Evolutionary conservation across 2,113 vertebrate species (phyloP).

Genomic region (Crotalus tigris): DNA sequence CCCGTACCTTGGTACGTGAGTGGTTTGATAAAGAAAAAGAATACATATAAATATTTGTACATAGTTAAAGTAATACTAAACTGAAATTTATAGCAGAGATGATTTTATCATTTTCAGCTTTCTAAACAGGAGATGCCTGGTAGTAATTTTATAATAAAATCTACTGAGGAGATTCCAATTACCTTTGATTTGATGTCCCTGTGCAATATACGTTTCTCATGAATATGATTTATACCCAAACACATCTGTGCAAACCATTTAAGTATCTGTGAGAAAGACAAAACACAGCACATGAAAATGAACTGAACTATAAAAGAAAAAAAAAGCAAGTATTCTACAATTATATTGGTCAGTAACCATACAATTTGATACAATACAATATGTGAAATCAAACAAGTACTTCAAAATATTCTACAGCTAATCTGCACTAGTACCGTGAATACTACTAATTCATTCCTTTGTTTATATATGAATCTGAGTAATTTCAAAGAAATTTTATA

Average conservation of each 20-base stretch:
- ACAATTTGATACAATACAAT: background rate
- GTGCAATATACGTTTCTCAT: conserved; percentile 84
- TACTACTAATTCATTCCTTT: background rate
- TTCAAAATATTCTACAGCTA: background rate
- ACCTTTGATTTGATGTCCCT: conserved; percentile 95
- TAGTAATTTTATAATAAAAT: background rate
- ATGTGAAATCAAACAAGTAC: background rate
- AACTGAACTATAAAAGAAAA: background rate
- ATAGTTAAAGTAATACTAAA: background rate
- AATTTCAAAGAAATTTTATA: background rate
- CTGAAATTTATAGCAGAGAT: background rate
- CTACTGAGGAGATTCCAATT: conserved; percentile 32
- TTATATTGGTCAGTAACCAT: background rate
- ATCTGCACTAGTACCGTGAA: background rate
- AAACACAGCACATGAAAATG: background rate
- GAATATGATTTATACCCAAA: conserved; percentile 83
- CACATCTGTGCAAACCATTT: conserved; percentile 92
- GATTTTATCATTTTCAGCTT: background rate
- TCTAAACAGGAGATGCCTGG: background rate
- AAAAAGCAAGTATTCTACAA: background rate
- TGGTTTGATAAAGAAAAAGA: background rate
- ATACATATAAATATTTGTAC: background rate
- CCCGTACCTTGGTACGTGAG: background rate
- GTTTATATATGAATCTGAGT: background rate
- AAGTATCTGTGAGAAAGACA: conserved; percentile 74